A percentile compares a stretch with the other conserved stretches of the same genome.
Evolutionary conservation across 2,113 vertebrate genomes (phyloP).

Genomic region (Turnix velox): DNA sequence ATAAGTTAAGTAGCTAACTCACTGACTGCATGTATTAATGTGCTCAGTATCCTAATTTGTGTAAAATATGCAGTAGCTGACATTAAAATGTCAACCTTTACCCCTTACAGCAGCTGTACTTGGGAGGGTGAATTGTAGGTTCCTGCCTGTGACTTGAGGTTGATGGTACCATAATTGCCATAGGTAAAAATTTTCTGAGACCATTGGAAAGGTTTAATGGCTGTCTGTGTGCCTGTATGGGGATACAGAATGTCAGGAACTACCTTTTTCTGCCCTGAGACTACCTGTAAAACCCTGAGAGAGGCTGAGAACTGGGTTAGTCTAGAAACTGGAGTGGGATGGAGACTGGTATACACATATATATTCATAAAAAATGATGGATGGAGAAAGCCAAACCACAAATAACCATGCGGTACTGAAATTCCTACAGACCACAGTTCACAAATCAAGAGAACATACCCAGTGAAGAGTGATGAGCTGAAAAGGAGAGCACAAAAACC

Average conservation of each 20-base stretch:
- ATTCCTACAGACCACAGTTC: constrained; percentile 16
- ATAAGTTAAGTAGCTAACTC: not conserved
- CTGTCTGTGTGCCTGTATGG: not conserved
- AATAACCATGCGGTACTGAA: not conserved
- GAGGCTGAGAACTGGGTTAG: not conserved
- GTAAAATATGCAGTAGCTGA: not conserved
- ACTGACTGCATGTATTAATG: not conserved
- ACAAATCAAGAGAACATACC: constrained; percentile 15
- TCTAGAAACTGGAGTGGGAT: not conserved
- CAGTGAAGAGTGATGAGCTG: not conserved
- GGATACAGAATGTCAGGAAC: not conserved
- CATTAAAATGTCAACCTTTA: not conserved
- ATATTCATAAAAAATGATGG: not conserved
- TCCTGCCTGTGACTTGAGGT: not conserved
- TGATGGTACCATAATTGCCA: not conserved
- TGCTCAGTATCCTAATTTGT: not conserved
- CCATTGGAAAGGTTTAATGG: not conserved
- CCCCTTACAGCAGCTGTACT: not conserved
- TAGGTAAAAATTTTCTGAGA: not conserved
- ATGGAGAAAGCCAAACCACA: constrained; percentile 9
- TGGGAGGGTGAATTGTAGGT: not conserved
- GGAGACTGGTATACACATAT: not conserved
- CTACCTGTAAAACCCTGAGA: not conserved
- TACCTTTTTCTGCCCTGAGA: not conserved
- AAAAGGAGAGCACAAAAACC: not conserved